A percentile compares a stretch with the other conserved stretches of the same genome.
phyloP scores from a whole-genome alignment of 2,888 invertebrate species.

The Synanthedon formicaeformis region DNA sequence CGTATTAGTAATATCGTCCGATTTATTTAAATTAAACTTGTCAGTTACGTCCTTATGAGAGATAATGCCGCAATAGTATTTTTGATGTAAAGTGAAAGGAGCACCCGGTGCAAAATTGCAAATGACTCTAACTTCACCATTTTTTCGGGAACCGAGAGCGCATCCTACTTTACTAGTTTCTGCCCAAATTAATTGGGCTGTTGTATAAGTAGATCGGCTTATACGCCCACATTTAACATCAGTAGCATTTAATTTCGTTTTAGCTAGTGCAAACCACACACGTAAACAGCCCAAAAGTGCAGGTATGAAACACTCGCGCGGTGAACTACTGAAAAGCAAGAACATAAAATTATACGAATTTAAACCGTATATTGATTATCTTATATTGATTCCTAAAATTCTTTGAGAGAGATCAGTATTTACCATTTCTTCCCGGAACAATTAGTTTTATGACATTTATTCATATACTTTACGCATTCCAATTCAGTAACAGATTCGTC shows the following conservation, averaged over 20 bases:
- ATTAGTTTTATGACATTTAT: slow-evolving; percentile 18
- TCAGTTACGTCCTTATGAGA: slow-evolving; percentile 20
- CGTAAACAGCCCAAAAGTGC: slow-evolving; percentile 50
- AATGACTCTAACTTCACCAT: slow-evolving; percentile 43
- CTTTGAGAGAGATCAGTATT: too few species aligned
- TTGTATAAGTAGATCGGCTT: slow-evolving; percentile 30
- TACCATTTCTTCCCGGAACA: too few species aligned
- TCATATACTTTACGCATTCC: slow-evolving; percentile 49
- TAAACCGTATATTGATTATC: background rate
- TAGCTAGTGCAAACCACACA: slow-evolving; percentile 47
- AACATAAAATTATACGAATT: background rate
- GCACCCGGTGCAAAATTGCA: slow-evolving; percentile 58
- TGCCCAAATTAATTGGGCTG: slow-evolving; percentile 53
- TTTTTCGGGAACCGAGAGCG: slow-evolving; percentile 31
- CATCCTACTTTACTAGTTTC: slow-evolving; percentile 52
- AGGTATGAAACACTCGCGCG: slow-evolving; percentile 41
- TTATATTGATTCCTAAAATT: background rate
- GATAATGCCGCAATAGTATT: slow-evolving; percentile 46
- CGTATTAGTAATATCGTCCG: slow-evolving; percentile 16
- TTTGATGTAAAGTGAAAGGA: slow-evolving; percentile 33
- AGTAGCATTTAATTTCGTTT: slow-evolving; percentile 22
- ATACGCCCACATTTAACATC: slow-evolving; percentile 48
- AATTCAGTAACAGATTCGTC: slow-evolving; percentile 41
- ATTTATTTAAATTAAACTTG: slow-evolving; percentile 2
- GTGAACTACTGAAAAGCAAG: slow-evolving; percentile 34